These are phyloP conservation scores for Corythornis cristatus DNA, from an alignment of 2,113 vertebrate genomes.

Conservation along the genomic window DNA sequence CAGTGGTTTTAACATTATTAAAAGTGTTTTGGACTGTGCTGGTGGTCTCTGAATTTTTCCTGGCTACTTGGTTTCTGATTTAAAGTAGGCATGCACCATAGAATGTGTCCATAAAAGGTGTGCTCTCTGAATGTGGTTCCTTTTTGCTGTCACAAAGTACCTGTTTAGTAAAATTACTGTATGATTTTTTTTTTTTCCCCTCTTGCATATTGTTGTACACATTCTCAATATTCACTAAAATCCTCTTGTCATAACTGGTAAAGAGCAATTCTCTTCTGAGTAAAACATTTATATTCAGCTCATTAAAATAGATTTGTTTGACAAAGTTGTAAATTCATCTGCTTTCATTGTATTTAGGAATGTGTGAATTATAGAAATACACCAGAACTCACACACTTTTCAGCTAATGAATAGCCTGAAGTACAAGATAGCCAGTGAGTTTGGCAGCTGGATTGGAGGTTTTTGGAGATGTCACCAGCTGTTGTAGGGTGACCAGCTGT, in stretches of 20 bases:
- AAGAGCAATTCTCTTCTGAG: neutral
- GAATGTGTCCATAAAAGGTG: neutral
- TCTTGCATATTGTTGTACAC: neutral
- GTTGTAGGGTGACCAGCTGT: too few relatives aligned
- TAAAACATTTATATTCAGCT: neutral
- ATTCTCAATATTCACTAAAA: neutral
- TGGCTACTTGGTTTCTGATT: neutral
- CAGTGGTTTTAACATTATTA: neutral
- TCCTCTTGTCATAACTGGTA: neutral
- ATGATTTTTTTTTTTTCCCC: neutral
- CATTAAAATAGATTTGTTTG: neutral
- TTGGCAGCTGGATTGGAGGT: conserved; percentile 15
- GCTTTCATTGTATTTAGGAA: neutral
- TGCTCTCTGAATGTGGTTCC: neutral
- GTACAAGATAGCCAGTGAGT: neutral
- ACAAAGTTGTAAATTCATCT: neutral
- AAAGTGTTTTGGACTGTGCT: neutral
- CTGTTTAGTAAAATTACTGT: neutral
- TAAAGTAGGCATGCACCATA: neutral
- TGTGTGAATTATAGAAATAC: conserved; percentile 28
- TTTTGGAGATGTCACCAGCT: conserved; percentile 5
- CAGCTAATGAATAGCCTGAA: conserved; percentile 20
- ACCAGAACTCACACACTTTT: conserved; percentile 30
- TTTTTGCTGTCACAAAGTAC: neutral
- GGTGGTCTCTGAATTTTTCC: neutral